Evolutionary conservation across 2,888 invertebrate species (phyloP).

Genomic region (Polyommatus icarus): DNA sequence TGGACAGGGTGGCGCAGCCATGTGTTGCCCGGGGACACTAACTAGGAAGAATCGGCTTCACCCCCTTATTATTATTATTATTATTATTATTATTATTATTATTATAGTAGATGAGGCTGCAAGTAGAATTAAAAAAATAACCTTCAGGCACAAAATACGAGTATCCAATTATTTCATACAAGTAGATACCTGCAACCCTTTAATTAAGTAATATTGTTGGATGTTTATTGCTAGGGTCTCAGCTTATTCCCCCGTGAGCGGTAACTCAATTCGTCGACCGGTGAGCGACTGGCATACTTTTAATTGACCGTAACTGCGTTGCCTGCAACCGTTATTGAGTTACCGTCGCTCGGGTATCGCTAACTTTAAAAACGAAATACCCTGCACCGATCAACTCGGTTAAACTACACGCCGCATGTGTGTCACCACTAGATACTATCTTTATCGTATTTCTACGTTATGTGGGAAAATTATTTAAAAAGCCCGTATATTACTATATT

Average conservation of each 20-base stretch:
- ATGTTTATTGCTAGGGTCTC: constrained; percentile 62
- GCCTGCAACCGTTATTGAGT: constrained; percentile 77
- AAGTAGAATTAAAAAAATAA: no score
- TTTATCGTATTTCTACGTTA: no score
- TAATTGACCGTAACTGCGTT: constrained; percentile 78
- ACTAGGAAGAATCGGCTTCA: no score
- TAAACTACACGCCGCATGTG: neutral
- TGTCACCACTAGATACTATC: neutral
- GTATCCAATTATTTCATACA: neutral
- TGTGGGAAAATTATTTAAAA: no score
- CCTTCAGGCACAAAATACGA: neutral
- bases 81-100: no score
- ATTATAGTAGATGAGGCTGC: no score
- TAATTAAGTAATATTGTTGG: constrained; percentile 61
- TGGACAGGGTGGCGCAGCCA: no score
- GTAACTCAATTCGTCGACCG: constrained; percentile 70
- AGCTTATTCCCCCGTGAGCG: constrained; percentile 55
- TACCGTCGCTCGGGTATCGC: constrained; percentile 61
- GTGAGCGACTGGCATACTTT: constrained; percentile 75
- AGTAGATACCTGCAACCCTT: constrained; percentile 44
- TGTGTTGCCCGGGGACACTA: no score
- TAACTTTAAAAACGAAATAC: constrained; percentile 50
- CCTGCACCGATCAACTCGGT: constrained; percentile 17
- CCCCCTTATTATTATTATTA: no score
- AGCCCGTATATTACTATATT: no score